Base-by-base conservation (phyloP, 2,113 vertebrate genomes). In the Notothenia rossii region DNA sequence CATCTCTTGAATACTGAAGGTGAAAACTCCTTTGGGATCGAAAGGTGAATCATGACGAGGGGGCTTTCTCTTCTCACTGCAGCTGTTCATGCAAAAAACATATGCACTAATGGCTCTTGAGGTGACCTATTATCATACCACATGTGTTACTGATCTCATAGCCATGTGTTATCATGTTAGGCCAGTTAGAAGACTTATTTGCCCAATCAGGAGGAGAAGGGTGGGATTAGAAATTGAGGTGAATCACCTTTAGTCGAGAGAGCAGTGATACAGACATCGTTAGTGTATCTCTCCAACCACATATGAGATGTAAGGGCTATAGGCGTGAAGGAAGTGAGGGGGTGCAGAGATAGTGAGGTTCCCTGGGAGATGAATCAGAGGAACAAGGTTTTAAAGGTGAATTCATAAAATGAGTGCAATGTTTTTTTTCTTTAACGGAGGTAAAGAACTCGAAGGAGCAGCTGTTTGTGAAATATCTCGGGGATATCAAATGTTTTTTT, bases 381-480 rank as follows among this genome's bases (percentile, higher is more conserved):
- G 40, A 60, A 11, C 22, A n/a, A 18, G 60, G 4, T 83, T 55
- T 50, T 53, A 25, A 5, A 50, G 18, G 36, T 51, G 3, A 36
- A 61, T 73, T 56, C 18, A 43, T 45, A 18, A 79, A 74, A 71
- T 64, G 36, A 70, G 64, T 36, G 25, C 65, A 54, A 58, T 62
- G 70, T 50, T 48, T 61, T 76, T 36, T 53, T 11, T 88, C 3
- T 33, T 40, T 29, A 62, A 29, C 29, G 29, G 29, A 29, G 29
- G 29, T 5, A 40, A 40, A 40, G 36, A 40, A 40, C 36, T 40
- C 72, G 58, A 56, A 72, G 48, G 58, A 79, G 74, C 85, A 80
- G 73, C 79, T 81, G 83, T 71, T 79, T 53, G 75, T 58, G 60
- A 78, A 70, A 51, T 72, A 68, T 77, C 54, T 17, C 13, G 6